Evolutionary conservation across 2,888 invertebrate species (phyloP).

Genomic region (Tipula confusa): DNA sequence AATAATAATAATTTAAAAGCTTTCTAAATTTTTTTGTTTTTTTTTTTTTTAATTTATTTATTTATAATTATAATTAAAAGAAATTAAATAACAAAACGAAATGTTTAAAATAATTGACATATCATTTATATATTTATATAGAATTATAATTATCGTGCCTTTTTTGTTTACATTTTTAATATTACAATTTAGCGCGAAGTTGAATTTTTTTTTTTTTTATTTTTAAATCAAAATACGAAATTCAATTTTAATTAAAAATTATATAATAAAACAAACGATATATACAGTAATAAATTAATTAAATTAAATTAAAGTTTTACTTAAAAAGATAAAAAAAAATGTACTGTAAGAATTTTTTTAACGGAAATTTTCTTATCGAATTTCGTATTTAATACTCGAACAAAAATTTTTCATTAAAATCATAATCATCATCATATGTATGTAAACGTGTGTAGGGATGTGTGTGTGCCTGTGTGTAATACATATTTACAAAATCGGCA

Average conservation of each 20-base stretch:
- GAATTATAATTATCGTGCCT: background rate
- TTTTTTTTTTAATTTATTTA: too few relatives aligned
- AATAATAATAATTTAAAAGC: background rate
- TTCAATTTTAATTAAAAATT: background rate
- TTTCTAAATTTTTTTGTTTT: background rate
- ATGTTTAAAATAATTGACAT: background rate
- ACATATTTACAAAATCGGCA: background rate
- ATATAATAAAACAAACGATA: too few relatives aligned
- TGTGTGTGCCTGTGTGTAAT: background rate
- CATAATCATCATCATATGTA: too few relatives aligned
- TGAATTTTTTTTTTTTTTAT: background rate
- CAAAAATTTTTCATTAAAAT: too few relatives aligned
- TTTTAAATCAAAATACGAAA: background rate
- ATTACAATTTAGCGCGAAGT: background rate
- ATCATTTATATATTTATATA: background rate
- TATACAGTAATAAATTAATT: background rate
- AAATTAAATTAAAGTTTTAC: background rate
- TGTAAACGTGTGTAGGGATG: background rate
- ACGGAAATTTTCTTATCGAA: background rate
- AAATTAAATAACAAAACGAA: background rate
- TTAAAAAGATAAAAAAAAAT: background rate
- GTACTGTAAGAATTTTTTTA: background rate
- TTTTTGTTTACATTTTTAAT: background rate
- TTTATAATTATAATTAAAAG: background rate
- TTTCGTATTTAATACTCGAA: background rate